Evolutionary conservation across 2,888 invertebrate species (phyloP).

Genomic region (Pterobdella sp.): DNA sequence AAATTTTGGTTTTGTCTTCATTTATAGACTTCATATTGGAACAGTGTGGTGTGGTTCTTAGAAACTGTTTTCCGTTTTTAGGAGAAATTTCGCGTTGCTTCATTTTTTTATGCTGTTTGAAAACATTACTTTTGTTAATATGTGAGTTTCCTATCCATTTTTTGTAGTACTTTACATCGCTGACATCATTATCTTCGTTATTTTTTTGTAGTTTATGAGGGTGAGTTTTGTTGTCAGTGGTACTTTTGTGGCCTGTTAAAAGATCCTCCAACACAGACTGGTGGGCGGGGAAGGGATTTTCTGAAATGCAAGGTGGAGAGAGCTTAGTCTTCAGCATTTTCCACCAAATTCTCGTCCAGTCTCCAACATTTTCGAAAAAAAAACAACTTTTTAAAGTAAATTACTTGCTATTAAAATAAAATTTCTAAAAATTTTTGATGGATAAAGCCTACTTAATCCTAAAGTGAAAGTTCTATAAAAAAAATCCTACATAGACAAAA

Average conservation of each 20-base stretch:
- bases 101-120: background rate
- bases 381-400: too few species aligned
- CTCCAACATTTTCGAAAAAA: too few species aligned
- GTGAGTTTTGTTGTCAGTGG: background rate
- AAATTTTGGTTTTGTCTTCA: background rate
- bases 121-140: background rate
- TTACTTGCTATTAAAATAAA: too few species aligned
- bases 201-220: conserved; percentile 5
- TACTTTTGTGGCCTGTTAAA: background rate
- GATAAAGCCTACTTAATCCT: too few species aligned
- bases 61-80: background rate
- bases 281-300: conserved; percentile 25
- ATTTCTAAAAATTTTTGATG: too few species aligned
- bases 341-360: too few species aligned
- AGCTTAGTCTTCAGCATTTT: too few species aligned
- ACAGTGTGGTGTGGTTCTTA: background rate
- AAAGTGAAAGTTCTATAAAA: too few species aligned
- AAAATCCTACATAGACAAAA: too few species aligned
- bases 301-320: too few species aligned
- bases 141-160: background rate
- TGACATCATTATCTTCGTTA: background rate
- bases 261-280: conserved; percentile 20
- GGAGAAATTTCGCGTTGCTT: too few species aligned
- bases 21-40: background rate
- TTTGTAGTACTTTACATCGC: conserved; percentile 6